phyloP scores from a whole-genome alignment of 2,888 invertebrate species.

The Zele albiditarsus region DNA sequence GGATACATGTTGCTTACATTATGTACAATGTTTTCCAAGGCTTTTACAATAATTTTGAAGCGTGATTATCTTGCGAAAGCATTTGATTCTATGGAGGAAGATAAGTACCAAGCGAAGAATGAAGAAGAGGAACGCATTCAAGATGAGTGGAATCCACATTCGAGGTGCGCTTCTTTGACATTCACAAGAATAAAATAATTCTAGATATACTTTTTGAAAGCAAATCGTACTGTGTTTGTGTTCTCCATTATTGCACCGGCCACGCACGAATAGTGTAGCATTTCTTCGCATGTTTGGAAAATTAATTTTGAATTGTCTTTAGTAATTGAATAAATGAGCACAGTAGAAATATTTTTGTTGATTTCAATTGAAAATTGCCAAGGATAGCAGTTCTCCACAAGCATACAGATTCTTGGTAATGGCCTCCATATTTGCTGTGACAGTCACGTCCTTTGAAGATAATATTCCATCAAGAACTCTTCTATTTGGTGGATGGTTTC shows the following conservation, averaged over 20 bases:
- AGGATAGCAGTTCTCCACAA: background rate
- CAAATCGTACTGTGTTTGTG: too few species aligned
- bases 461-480: background rate
- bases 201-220: too few species aligned
- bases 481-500: conserved; percentile 23
- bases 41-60: background rate
- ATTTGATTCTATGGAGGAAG: background rate
- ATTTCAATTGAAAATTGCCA: too few species aligned
- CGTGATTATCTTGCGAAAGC: background rate
- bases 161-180: background rate
- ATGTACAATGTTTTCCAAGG: background rate
- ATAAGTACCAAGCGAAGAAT: background rate
- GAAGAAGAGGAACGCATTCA: background rate
- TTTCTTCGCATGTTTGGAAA: too few species aligned
- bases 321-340: too few species aligned
- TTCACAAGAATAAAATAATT: background rate
- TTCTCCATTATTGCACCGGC: too few species aligned
- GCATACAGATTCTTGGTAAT: background rate
- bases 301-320: too few species aligned
- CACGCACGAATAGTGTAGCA: too few species aligned
- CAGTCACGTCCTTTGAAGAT: background rate
- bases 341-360: too few species aligned
- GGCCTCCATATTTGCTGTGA: background rate
- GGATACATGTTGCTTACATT: background rate
- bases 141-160: background rate